These are phyloP conservation scores for Tetramorium simillimum DNA, from an alignment of 1,140 invertebrate genomes.

Conservation along the genomic window DNA sequence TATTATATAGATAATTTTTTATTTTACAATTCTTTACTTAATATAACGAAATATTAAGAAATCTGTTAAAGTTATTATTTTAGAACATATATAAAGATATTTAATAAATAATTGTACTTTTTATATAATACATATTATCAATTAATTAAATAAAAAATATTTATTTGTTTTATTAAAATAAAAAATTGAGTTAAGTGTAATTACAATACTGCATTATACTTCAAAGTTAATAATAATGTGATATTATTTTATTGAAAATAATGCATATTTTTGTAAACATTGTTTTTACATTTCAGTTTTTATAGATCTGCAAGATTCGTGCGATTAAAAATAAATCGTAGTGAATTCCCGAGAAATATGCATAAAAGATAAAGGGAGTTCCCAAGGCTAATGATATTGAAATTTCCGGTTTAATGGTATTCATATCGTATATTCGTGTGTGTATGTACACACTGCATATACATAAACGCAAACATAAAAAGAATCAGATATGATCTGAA, in stretches of 20 bases:
- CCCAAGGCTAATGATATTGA: neutral
- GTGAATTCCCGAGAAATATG: neutral
- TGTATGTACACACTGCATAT: too few species aligned
- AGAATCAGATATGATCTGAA: neutral
- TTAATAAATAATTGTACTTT: neutral
- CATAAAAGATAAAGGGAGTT: neutral
- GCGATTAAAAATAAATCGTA: neutral
- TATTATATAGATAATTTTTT: neutral
- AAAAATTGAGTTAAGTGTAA: neutral
- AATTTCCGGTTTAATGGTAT: conserved; percentile 6
- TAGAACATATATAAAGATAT: neutral
- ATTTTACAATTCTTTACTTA: neutral
- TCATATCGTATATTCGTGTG: neutral
- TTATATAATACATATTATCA: neutral
- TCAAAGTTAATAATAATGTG: neutral
- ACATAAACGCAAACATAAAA: neutral
- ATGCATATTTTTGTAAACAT: neutral
- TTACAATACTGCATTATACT: neutral
- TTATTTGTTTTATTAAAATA: neutral
- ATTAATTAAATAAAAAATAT: conserved; percentile 4
- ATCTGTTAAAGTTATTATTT: neutral
- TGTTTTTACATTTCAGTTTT: neutral
- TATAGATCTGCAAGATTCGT: neutral
- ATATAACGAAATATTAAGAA: neutral
- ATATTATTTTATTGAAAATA: neutral